Base-by-base conservation (phyloP, 2,888 invertebrate species). In the Phortica okadai region DNA sequence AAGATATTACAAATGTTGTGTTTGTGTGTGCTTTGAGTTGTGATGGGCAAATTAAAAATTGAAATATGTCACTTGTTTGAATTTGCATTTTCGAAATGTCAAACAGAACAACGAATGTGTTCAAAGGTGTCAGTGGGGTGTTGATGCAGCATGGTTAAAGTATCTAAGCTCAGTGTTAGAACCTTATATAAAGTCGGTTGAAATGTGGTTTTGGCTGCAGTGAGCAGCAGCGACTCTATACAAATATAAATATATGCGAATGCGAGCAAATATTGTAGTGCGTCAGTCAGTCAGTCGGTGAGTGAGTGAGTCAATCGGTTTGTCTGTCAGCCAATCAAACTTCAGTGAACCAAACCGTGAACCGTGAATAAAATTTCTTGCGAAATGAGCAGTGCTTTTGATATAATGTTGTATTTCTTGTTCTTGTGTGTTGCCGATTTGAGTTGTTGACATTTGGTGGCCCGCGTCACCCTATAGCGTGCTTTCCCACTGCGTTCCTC, bases 351-450 rank as follows among this genome's bases (percentile, higher is more conserved):
- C 67, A 67, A 67, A 67, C 67, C 41, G 44, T 5, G 41, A 67
- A 16, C 67, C 59, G 59, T 42, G 42, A 6, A 67, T 11, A 42
- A 44, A 67, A 67, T 44, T 14, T 64, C 76, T 64, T 62, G 76
- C 67, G 79, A 82, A 84, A 82, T 85, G 83, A 80, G 80, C 80
- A 62, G 76, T 81, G 79, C 81, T 81, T 85, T 85, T 87, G 87
- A 85, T 64, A 83, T 83, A 79, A 76, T 73, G 58, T 58, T 59
- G 56, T 54, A 56, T 25, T 72, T 72, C 11, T 33, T 41, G 66
- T 66, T 33, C n/a, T 66, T 66, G 41, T 7, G 11, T 42, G n/a
- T 41, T 41, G 66, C 25, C 41, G 14, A 50, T 21, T 21, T 16
- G 70, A 70, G 54, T 25, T 70, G 74, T 74, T 74, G 74, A 74